These are phyloP conservation scores for Lamellibrachia columna DNA, from an alignment of 2,888 invertebrate species.

Conservation along the genomic window DNA sequence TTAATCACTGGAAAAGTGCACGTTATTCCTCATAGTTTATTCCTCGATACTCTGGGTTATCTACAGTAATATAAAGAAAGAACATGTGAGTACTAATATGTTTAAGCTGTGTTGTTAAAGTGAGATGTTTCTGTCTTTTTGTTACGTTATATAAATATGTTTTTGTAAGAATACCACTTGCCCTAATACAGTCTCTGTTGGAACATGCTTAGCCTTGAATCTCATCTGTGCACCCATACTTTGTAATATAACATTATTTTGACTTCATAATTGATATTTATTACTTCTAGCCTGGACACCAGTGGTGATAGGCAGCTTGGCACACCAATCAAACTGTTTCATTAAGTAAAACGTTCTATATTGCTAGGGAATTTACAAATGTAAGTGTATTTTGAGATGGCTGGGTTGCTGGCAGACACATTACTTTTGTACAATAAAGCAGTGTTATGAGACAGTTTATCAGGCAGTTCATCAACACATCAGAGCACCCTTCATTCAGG, in stretches of 20 bases:
- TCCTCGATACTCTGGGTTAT: too few relatives aligned
- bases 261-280: neutral
- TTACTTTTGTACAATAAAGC: neutral
- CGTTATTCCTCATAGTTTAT: too few relatives aligned
- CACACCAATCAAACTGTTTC: neutral
- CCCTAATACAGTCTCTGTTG: neutral
- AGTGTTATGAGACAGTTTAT: neutral
- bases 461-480: too few relatives aligned
- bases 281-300: neutral
- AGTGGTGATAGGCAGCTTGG: too few relatives aligned
- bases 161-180: neutral
- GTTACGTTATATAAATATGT: neutral
- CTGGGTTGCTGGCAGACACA: neutral
- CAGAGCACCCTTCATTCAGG: too few relatives aligned
- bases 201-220: neutral
- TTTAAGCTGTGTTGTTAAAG: neutral
- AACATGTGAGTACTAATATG: neutral
- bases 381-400: too few relatives aligned
- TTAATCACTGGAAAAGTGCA: too few relatives aligned
- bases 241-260: neutral
- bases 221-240: neutral
- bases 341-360: neutral
- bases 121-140: neutral
- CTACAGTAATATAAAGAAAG: too few relatives aligned
- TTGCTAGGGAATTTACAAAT: neutral